phyloP scores from a whole-genome alignment of 1,140 invertebrate species.

The Dreissena rostriformis region DNA sequence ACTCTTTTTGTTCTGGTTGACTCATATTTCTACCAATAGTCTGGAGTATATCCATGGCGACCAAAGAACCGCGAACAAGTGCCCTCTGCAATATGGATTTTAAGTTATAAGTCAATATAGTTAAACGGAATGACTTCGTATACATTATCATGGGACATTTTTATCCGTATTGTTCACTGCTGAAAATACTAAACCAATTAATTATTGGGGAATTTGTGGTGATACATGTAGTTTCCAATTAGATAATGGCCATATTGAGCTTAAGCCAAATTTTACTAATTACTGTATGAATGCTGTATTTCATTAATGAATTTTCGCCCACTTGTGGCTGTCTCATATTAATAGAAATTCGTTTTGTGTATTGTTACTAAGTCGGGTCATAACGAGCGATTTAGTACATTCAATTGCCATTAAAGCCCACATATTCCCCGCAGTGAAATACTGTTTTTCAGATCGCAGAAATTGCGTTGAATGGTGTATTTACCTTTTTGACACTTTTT shows the following conservation, averaged over 20 bases:
- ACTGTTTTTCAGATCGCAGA: not conserved
- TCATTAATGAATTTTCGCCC: too few species aligned
- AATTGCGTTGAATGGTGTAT: not conserved
- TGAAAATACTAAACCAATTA: not conserved
- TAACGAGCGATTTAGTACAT: too few species aligned
- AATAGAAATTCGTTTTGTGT: too few species aligned
- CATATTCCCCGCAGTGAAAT: too few species aligned
- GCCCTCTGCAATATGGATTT: slow-evolving; percentile 49
- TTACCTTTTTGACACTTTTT: slow-evolving; percentile 57
- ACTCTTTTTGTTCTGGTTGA: slow-evolving; percentile 13
- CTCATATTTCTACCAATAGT: slow-evolving; percentile 31
- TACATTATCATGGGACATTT: not conserved
- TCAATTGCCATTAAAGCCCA: too few species aligned
- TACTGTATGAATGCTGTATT: too few species aligned
- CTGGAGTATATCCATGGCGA: slow-evolving; percentile 55
- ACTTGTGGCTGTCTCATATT: too few species aligned
- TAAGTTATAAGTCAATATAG: not conserved
- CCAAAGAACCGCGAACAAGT: slow-evolving; percentile 47
- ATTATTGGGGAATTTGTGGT: not conserved
- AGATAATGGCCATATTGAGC: not conserved
- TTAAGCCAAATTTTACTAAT: not conserved
- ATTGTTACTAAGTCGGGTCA: too few species aligned
- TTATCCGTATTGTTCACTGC: not conserved
- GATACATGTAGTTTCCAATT: not conserved
- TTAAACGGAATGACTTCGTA: not conserved